Evolutionary conservation across 2,113 vertebrate species (phyloP), one percentile per base, ranked within the genome.

Genomic region (Tympanuchus pallidicinctus): DNA sequence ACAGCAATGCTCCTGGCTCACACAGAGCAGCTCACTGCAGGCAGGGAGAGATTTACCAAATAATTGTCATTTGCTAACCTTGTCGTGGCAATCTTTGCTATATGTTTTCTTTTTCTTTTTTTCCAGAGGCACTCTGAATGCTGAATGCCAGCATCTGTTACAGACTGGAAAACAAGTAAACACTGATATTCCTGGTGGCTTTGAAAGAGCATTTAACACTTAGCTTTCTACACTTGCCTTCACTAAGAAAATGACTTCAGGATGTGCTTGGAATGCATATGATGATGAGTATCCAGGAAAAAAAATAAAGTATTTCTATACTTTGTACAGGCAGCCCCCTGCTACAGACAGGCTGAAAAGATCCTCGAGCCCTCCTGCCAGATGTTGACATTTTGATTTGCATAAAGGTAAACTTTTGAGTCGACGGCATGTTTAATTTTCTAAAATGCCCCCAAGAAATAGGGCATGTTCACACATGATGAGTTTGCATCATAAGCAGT

Each of bases 321-420:
- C 34, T 34, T 34, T 34, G 34, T 34, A 34, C 34, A 88, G 71
- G 67, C 64, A 92, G 74, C 64, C 71, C 86, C 64, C 73, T 89
- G 59, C 71, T 87, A 73, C 16, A 70, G 27, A 87, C 48, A 73
- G 67, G 30, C 69, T 94, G 72, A 45, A 89, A 83, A 63, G 79
- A 42, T 59, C 77, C 11, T 2, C 0, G 3, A 81, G 40, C 67
- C 57, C 71, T 92, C 43, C 65, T 79, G 93, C 90, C 96, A 97
- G 96, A 94, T 96, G 96, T 82, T 97, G 96, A 94, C 94, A 95
- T 97, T 96, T 96, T 96, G 86, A 95, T 95, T 95, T 95, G 90
- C 92, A 90, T 96, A 84, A 84, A 95, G 93, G 94, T 95, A 97
- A 95, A 95, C 86, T 93, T 94, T 81, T 28, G 76, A 91, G 88